These are phyloP conservation scores for Neuroterus valhalla DNA, from an alignment of 1,140 invertebrate genomes.

Conservation along the genomic window DNA sequence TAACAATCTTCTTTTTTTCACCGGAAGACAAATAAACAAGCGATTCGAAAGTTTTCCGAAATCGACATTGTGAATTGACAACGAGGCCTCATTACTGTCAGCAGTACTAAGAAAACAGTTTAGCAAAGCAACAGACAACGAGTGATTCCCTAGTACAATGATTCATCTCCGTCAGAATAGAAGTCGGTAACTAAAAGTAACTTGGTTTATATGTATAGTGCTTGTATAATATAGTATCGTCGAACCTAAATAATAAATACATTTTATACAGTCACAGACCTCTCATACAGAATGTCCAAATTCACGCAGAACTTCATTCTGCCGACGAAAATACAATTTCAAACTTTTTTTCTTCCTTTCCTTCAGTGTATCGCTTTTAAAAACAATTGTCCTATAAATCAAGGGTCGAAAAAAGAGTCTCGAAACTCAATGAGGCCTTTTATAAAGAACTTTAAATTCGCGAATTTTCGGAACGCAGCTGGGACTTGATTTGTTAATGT, in stretches of 20 bases:
- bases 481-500: too few species aligned
- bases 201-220: conserved; percentile 61
- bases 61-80: conserved; percentile 31
- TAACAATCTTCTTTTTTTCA: conserved; percentile 3
- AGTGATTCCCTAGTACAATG: conserved; percentile 34
- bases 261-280: conserved; percentile 74
- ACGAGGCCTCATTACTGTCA: conserved; percentile 23
- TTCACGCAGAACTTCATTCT: conserved; percentile 45
- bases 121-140: conserved; percentile 34
- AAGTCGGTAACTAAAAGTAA: conserved; percentile 71
- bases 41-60: not conserved
- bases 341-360: too few species aligned
- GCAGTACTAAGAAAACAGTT: conserved; percentile 16
- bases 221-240: conserved; percentile 70
- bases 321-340: not conserved
- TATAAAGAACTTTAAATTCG: too few species aligned
- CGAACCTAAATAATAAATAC: conserved; percentile 76
- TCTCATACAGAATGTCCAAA: conserved; percentile 71
- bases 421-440: too few species aligned
- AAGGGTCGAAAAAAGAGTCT: too few species aligned
- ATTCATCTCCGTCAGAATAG: conserved; percentile 63
- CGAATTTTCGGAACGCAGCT: too few species aligned
- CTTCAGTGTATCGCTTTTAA: not conserved
- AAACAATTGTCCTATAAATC: not conserved
- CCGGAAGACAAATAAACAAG: not conserved